Conservation (phyloP, 2,888 invertebrate species). For the Diarsia dahlii region DNA sequence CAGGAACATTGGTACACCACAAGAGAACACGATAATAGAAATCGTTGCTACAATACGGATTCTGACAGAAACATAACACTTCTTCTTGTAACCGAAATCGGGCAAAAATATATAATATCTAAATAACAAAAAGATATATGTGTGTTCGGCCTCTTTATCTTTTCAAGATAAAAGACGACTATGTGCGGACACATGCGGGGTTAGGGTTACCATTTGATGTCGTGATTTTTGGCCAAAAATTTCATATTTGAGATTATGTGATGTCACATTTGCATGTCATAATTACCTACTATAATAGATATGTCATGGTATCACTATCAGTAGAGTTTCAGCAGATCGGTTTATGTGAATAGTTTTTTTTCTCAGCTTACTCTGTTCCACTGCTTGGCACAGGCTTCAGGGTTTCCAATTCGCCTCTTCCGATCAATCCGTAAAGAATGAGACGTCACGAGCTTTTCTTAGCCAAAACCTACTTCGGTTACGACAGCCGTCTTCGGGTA, state of each 20-base stretch:
- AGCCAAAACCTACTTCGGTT: no score
- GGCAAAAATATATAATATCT: conserved; percentile 41
- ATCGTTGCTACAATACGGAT: conserved; percentile 21
- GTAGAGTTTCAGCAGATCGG: neutral
- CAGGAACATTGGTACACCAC: neutral
- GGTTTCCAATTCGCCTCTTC: no score
- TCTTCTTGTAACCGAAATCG: conserved; percentile 26
- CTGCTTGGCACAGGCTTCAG: no score
- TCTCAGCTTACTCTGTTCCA: no score
- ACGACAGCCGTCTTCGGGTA: no score
- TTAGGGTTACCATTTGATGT: conserved; percentile 39
- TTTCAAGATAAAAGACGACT: conserved; percentile 52
- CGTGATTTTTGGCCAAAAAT: conserved; percentile 10
- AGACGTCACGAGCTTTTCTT: no score
- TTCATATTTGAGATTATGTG: neutral
- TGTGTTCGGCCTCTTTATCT: conserved; percentile 49
- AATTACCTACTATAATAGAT: no score
- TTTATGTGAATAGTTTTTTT: neutral
- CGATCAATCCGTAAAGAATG: no score
- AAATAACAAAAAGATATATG: conserved; percentile 58
- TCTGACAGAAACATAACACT: conserved; percentile 25
- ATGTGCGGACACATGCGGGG: conserved; percentile 15
- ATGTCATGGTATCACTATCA: no score
- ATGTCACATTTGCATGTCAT: neutral
- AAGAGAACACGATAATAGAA: conserved; percentile 26